phyloP scores from a whole-genome alignment of 1,140 invertebrate species.

The Thaumatotibia leucotreta region DNA sequence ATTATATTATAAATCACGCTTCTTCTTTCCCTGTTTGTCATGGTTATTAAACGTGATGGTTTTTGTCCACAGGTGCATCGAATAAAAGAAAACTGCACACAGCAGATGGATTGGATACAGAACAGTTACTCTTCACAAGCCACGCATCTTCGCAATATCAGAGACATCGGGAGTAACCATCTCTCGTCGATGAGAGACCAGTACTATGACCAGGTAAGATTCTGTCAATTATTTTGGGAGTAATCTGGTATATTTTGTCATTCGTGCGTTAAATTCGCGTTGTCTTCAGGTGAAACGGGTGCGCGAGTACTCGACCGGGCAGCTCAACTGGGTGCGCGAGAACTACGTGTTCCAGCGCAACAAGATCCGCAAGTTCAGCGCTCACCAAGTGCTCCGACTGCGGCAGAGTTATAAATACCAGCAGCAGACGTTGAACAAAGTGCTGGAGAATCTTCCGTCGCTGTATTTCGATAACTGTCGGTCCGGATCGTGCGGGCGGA shows the following conservation, averaged over 20 bases:
- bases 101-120: slow-evolving; percentile 95
- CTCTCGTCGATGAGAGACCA: slow-evolving; percentile 91
- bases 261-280: slow-evolving; percentile 7
- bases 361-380: slow-evolving; percentile 95
- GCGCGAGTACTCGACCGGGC: slow-evolving; percentile 91
- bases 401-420: slow-evolving; percentile 96
- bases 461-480: slow-evolving; percentile 95
- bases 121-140: slow-evolving; percentile 93
- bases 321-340: slow-evolving; percentile 94
- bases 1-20: background rate
- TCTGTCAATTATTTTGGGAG: background rate
- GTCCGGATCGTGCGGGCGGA: slow-evolving; percentile 88
- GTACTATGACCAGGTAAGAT: slow-evolving; percentile 92
- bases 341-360: slow-evolving; percentile 97
- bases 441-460: slow-evolving; percentile 95
- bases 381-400: slow-evolving; percentile 91
- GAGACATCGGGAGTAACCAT: slow-evolving; percentile 93
- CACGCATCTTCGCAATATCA: slow-evolving; percentile 90
- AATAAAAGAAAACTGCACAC: slow-evolving; percentile 94
- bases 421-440: slow-evolving; percentile 95
- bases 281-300: slow-evolving; percentile 84
- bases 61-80: slow-evolving; percentile 82
- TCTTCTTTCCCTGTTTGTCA: background rate
- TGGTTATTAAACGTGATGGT: slow-evolving; percentile 16
- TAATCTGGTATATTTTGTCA: too few species aligned